Conservation (phyloP, 2,113 vertebrate species). For the Gila orcuttii region DNA sequence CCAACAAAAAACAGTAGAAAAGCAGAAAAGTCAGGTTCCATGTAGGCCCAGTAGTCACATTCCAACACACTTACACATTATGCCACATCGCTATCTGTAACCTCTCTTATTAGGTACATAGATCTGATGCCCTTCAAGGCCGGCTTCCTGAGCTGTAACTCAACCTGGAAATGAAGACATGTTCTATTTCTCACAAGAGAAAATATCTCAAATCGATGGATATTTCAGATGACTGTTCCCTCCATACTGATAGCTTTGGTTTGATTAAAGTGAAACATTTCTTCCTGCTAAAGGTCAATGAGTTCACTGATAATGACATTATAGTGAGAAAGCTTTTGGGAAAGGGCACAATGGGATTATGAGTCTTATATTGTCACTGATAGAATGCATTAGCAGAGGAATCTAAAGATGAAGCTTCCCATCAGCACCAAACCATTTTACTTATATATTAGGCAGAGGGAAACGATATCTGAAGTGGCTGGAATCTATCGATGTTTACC, state of each 20-base stretch:
- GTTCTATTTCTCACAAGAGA: constrained; percentile 40
- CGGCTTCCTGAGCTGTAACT: constrained; percentile 28
- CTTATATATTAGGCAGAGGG: neutral
- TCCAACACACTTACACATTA: neutral
- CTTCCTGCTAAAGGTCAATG: constrained; percentile 66
- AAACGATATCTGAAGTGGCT: neutral
- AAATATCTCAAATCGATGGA: constrained; percentile 66
- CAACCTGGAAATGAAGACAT: constrained; percentile 37
- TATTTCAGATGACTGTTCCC: constrained; percentile 63
- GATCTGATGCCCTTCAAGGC: constrained; percentile 1
- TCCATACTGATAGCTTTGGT: constrained; percentile 55
- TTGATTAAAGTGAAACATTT: constrained; percentile 67
- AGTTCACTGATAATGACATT: constrained; percentile 7
- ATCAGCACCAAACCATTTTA: neutral
- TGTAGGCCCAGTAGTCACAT: neutral
- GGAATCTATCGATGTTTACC: neutral
- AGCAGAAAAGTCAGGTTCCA: neutral
- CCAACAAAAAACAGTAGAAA: neutral
- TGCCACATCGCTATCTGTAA: constrained; percentile 26
- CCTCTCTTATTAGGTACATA: neutral
- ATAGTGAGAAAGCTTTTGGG: constrained; percentile 5
- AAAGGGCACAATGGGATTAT: constrained; percentile 39
- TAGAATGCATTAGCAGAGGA: neutral
- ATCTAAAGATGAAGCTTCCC: constrained; percentile 3
- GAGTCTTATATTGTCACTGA: constrained; percentile 12